Evolutionary conservation across 2,888 invertebrate genomes (phyloP).

Genomic region (Acronicta leporina): DNA sequence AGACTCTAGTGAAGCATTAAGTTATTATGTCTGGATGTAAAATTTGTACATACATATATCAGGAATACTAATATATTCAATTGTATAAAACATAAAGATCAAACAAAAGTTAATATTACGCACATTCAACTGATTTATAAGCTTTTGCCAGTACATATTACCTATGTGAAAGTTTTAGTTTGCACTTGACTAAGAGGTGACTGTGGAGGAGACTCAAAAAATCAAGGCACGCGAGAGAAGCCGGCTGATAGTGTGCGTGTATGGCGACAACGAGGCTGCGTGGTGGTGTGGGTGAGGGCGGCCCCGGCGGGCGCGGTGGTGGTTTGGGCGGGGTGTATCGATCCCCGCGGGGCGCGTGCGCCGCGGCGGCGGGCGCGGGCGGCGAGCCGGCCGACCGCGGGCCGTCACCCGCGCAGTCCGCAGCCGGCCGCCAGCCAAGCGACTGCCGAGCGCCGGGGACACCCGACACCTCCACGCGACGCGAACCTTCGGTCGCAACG

Average conservation of each 20-base stretch:
- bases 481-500: slow-evolving; percentile 65
- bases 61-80: not conserved
- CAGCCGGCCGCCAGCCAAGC: slow-evolving; percentile 83
- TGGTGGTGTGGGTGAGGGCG: slow-evolving; percentile 65
- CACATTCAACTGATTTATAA: slow-evolving; percentile 23
- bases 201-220: slow-evolving; percentile 69
- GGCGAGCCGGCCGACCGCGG: slow-evolving; percentile 71
- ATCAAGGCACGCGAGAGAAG: slow-evolving; percentile 68
- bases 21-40: not conserved
- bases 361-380: slow-evolving; percentile 71
- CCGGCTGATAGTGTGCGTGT: slow-evolving; percentile 63
- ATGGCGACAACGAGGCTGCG: slow-evolving; percentile 57
- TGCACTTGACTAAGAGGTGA: slow-evolving; percentile 60
- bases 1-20: not conserved
- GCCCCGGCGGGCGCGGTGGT: slow-evolving; percentile 71
- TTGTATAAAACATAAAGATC: not conserved
- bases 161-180: slow-evolving; percentile 64
- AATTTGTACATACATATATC: not conserved
- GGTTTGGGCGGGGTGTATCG: slow-evolving; percentile 86
- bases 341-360: slow-evolving; percentile 86
- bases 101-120: not conserved
- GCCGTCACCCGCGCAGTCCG: slow-evolving; percentile 82
- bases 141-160: slow-evolving; percentile 41
- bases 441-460: slow-evolving; percentile 73
- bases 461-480: slow-evolving; percentile 53